Conservation (phyloP, 2,113 vertebrate species). For the Otis tarda region DNA sequence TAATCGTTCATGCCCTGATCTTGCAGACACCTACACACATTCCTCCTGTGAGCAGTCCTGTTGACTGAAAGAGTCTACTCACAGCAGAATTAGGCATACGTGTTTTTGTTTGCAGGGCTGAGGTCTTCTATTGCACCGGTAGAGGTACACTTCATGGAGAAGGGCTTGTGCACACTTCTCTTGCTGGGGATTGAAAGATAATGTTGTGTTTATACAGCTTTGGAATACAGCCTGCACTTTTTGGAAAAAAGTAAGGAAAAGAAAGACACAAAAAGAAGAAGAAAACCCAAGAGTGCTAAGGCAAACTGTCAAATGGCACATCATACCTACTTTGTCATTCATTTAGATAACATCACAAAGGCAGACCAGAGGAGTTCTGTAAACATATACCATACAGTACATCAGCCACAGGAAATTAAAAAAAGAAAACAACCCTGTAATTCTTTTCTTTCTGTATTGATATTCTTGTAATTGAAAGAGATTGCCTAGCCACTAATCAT, state of each 20-base stretch:
- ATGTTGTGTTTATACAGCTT: constrained; percentile 84
- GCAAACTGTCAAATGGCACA: constrained; percentile 79
- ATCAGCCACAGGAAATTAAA: constrained; percentile 71
- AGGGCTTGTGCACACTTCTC: constrained; percentile 16
- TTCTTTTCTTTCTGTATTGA: constrained; percentile 79
- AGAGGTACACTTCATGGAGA: neutral
- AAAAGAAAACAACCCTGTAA: constrained; percentile 77
- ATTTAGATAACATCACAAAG: constrained; percentile 78
- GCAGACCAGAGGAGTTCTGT: constrained; percentile 75
- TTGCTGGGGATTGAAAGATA: constrained; percentile 73
- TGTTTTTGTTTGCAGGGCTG: neutral
- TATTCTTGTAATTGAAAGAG: constrained; percentile 64
- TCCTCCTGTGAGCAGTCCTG: neutral
- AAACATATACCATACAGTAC: constrained; percentile 81
- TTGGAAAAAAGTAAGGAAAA: neutral
- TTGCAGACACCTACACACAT: neutral
- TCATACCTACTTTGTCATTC: constrained; percentile 75
- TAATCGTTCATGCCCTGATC: neutral
- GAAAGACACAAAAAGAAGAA: constrained; percentile 43
- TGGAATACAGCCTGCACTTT: constrained; percentile 71
- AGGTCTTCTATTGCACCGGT: neutral
- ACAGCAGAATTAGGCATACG: neutral
- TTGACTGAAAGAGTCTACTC: neutral
- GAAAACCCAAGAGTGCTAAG: constrained; percentile 72
- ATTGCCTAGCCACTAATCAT: constrained; percentile 66